These are phyloP conservation scores for Paradoxurus hermaphroditus DNA, from an alignment of 2,113 vertebrate species.

Conservation along the genomic window DNA sequence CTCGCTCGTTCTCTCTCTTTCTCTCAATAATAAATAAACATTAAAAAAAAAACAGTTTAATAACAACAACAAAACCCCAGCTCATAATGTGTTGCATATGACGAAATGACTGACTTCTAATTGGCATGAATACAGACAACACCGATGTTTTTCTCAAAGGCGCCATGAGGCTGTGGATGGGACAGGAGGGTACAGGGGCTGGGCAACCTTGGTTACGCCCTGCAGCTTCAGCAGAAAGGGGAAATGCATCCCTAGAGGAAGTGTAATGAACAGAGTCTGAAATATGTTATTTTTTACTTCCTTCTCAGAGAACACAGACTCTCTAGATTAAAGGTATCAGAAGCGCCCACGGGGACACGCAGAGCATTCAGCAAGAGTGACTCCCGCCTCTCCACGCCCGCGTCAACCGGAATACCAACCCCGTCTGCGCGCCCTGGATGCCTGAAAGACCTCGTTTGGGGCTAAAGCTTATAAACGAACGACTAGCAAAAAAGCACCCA, in stretches of 20 bases:
- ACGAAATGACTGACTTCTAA: neutral
- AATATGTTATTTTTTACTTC: neutral
- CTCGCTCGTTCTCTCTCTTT: too few species aligned
- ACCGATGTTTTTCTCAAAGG: neutral
- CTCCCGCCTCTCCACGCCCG: neutral
- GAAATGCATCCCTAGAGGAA: neutral
- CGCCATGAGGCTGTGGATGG: rapidly evolving
- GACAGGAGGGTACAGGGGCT: neutral
- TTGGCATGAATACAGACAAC: neutral
- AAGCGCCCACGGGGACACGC: neutral
- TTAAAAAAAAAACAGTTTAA: neutral
- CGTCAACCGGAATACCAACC: neutral
- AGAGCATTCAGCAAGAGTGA: neutral
- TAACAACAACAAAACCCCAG: neutral
- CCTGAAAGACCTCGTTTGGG: neutral
- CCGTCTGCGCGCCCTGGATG: neutral
- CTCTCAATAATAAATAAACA: neutral
- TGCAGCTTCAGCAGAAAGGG: neutral
- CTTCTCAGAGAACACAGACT: neutral
- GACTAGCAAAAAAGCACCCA: neutral
- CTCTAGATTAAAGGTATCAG: neutral
- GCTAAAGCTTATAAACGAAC: neutral
- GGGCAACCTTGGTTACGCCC: neutral
- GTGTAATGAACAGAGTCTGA: neutral
- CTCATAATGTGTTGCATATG: neutral